These are phyloP conservation scores for Tetropium fuscum DNA, from an alignment of 2,888 invertebrate species.

Conservation along the genomic window DNA sequence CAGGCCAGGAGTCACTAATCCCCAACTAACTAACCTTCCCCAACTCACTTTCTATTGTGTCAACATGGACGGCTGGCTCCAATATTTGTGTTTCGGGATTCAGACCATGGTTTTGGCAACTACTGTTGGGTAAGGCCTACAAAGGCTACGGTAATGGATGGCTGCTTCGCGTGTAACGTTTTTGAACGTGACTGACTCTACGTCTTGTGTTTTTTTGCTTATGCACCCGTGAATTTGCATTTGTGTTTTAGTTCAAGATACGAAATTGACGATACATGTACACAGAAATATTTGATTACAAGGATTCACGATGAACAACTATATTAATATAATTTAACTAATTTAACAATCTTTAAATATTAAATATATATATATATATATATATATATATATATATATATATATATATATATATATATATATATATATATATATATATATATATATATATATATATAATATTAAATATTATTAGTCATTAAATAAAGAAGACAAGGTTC, in stretches of 20 bases:
- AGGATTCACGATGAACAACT: no score
- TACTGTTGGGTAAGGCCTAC: constrained; percentile 15
- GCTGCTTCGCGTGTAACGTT: constrained; percentile 23
- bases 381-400: no score
- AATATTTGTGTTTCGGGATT: constrained; percentile 23
- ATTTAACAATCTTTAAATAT: no score
- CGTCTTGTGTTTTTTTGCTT: constrained; percentile 19
- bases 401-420: no score
- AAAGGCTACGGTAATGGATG: constrained; percentile 24
- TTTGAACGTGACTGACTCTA: constrained; percentile 27
- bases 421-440: no score
- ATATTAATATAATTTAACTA: no score
- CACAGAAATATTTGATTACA: no score
- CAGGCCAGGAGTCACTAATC: constrained; percentile 16
- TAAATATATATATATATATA: no score
- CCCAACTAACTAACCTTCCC: constrained; percentile 29
- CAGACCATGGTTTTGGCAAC: constrained; percentile 19
- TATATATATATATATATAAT: no score
- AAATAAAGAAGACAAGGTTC: no score
- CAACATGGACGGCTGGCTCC: constrained; percentile 7
- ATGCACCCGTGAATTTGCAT: constrained; percentile 28
- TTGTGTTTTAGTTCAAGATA: constrained; percentile 25
- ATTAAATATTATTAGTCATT: no score
- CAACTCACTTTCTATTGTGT: constrained; percentile 20
- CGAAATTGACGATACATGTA: no score